These are phyloP conservation scores for Falco concolor DNA, from an alignment of 2,797 vertebrate species.

Conservation along the genomic window DNA sequence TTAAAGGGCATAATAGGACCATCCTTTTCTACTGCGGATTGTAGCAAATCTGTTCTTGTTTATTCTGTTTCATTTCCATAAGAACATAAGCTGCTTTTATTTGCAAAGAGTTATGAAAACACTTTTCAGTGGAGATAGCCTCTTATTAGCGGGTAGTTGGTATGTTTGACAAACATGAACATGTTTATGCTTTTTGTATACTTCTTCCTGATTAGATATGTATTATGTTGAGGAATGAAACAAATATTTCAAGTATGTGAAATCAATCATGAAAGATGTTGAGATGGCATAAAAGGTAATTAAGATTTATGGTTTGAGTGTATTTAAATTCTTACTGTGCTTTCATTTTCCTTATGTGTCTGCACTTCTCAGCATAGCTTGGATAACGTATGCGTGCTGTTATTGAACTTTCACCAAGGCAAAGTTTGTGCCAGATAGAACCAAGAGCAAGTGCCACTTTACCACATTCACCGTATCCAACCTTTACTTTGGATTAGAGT, in stretches of 20 bases:
- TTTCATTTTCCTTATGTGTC: not conserved
- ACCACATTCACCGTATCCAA: not conserved
- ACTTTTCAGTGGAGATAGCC: not conserved
- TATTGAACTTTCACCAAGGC: conserved; percentile 27
- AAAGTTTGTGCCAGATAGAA: conserved; percentile 28
- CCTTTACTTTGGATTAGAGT: not conserved
- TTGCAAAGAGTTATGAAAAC: not conserved
- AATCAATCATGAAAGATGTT: not conserved
- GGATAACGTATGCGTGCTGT: not conserved
- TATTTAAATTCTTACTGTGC: not conserved
- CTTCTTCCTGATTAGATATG: not conserved
- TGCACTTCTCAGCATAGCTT: not conserved
- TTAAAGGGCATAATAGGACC: not conserved
- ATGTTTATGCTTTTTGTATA: not conserved
- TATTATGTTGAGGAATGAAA: not conserved
- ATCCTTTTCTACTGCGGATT: not conserved
- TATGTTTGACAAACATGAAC: not conserved
- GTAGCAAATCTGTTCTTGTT: not conserved
- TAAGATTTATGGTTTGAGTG: not conserved
- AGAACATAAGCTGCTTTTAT: not conserved
- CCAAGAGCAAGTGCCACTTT: not conserved
- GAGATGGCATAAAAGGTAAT: not conserved
- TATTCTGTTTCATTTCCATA: not conserved
- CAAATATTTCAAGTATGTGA: not conserved
- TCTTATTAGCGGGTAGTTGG: not conserved